Evolutionary conservation across 2,797 vertebrate species (phyloP).

Genomic region (Rhinoraja longicauda): DNA sequence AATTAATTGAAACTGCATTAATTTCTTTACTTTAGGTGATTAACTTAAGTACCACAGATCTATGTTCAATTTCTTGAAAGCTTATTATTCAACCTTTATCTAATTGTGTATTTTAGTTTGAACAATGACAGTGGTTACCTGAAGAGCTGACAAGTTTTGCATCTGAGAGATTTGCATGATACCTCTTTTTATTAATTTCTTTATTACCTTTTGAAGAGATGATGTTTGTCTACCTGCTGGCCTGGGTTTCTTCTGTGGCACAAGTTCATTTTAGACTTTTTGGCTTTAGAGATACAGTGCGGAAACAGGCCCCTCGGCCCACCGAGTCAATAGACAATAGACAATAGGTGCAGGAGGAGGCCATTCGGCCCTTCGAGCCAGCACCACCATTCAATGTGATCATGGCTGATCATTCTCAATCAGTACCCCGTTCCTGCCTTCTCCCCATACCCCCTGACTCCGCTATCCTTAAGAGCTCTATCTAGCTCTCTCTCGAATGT

Average conservation of each 20-base stretch:
- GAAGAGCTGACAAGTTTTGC: neutral
- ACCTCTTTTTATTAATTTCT: constrained; percentile 50
- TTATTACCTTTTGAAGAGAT: constrained; percentile 61
- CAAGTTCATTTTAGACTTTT: constrained; percentile 46
- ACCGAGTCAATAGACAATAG: no score
- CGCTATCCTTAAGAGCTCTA: no score
- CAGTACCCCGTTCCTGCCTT: no score
- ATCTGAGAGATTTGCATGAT: constrained; percentile 46
- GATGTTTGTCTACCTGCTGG: constrained; percentile 64
- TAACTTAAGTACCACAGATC: neutral
- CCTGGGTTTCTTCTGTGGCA: constrained; percentile 55
- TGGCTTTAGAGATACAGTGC: no score
- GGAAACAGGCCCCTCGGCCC: no score
- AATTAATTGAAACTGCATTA: neutral
- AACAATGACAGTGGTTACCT: neutral
- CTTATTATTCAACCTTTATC: neutral
- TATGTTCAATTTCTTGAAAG: constrained; percentile 4
- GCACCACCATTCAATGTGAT: no score
- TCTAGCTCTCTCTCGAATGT: no score
- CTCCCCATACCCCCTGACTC: no score
- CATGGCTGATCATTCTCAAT: no score
- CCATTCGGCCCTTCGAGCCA: no score
- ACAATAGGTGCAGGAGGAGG: no score
- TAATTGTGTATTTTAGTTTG: neutral
- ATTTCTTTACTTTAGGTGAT: neutral